Evolutionary conservation across 2,113 vertebrate species (phyloP).

Genomic region (Numida meleagris): DNA sequence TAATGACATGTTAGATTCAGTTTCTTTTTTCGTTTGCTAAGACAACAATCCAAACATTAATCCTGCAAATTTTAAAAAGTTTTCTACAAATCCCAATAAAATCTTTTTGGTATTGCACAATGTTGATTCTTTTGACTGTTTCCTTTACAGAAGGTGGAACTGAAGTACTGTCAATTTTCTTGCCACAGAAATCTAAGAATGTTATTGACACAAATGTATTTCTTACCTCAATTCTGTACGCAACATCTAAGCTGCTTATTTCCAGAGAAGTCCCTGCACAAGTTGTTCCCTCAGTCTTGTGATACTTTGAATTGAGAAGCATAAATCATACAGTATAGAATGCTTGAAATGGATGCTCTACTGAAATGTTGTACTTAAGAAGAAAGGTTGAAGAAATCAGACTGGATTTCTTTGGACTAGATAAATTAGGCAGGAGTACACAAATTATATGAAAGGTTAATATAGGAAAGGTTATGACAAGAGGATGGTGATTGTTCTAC

Average conservation of each 20-base stretch:
- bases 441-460: slow-evolving; percentile 14
- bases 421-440: background rate
- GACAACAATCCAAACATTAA: background rate
- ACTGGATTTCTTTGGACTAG: background rate
- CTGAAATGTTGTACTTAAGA: background rate
- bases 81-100: background rate
- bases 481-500: slow-evolving; percentile 4
- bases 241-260: background rate
- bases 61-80: background rate
- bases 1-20: background rate
- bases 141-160: background rate
- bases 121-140: background rate
- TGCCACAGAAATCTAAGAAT: background rate
- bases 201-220: background rate
- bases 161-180: background rate
- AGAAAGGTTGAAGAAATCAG: background rate
- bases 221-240: background rate
- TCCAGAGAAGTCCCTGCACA: background rate
- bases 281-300: background rate
- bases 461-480: slow-evolving; percentile 1
- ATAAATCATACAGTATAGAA: background rate
- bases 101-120: background rate
- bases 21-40: background rate
- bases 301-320: background rate
- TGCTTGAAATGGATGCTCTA: background rate